Base-by-base conservation (phyloP, 2,888 invertebrate species). In the Archips crataeganus region DNA sequence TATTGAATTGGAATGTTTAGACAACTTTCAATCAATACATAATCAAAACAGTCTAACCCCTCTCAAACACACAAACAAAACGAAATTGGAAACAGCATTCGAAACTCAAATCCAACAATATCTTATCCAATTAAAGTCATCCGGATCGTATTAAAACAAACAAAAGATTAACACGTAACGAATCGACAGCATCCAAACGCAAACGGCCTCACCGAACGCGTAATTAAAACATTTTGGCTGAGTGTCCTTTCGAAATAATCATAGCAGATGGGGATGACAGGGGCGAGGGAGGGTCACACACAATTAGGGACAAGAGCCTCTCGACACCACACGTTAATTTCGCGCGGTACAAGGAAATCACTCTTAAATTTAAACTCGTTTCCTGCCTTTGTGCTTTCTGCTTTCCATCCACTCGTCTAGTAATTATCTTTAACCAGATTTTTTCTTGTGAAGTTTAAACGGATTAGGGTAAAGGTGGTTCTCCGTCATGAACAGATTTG, bases 181-280 rank as follows among this genome's bases (percentile, higher is more conserved):
- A 66, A 54, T 54, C 61, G 39, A 64, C 47, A 59, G 64, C 36
- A 42, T 34, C 34, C 68, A 63, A 39, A 59, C 34, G 13, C 34
- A 15, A 47, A 36, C 68, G 73, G 47, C 78, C 79, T 76, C 75
- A 74, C 77, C 77, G 78, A 75, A 65, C 65, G 70, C 74, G 80
- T 79, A 80, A 82, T 83, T 82, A 81, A 82, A 82, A 79, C 79
- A 78, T 79, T 77, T 74, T 42, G 72, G 47, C 32, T 13, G 73
- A 73, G 73, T 68, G 79, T 72, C 78, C 77, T 78, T 71, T 70
- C 76, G 77, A 77, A 79, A 79, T 80, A 76, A 78, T 77, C 65
- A 65, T 72, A 77, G 74, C 75, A 75, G 75, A 75, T 75, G 71
- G 76, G 75, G 75, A 42, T 75, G 71, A 72, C 72, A 63, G 62